phyloP scores from a whole-genome alignment of 1,140 invertebrate species.

The Heliconius hewitsoni region DNA sequence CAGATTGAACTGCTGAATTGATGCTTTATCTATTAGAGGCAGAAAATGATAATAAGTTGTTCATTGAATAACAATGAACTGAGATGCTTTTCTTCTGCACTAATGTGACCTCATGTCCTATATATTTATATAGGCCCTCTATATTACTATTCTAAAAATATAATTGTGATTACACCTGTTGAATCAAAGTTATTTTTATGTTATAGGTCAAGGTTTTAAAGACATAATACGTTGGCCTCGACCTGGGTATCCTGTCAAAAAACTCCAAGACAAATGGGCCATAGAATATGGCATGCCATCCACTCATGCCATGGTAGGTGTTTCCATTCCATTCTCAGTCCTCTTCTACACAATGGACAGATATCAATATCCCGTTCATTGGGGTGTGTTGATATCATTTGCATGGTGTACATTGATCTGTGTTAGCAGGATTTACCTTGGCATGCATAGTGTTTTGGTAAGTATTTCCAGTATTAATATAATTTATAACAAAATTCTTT shows the following conservation, averaged over 20 bases:
- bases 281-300: conserved; percentile 97
- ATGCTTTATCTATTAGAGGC: too few relatives aligned
- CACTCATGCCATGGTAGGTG: conserved; percentile 95
- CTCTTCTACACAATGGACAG: conserved; percentile 89
- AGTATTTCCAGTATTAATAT: conserved; percentile 48
- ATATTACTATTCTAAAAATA: too few relatives aligned
- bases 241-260: conserved; percentile 90
- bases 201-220: conserved; percentile 92
- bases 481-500: not conserved
- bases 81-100: too few relatives aligned
- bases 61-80: too few relatives aligned
- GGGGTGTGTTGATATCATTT: conserved; percentile 81
- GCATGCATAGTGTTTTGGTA: conserved; percentile 95
- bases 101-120: too few relatives aligned
- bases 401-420: conserved; percentile 90
- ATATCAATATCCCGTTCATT: conserved; percentile 87
- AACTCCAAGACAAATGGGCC: conserved; percentile 92
- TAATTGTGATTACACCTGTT: too few relatives aligned
- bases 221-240: conserved; percentile 93
- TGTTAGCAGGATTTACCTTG: conserved; percentile 92
- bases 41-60: too few relatives aligned
- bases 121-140: too few relatives aligned
- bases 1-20: too few relatives aligned
- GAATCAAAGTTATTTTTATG: not conserved
- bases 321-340: conserved; percentile 92